These are phyloP conservation scores for Xestia ashworthii DNA, from an alignment of 2,888 invertebrate species.

Conservation along the genomic window DNA sequence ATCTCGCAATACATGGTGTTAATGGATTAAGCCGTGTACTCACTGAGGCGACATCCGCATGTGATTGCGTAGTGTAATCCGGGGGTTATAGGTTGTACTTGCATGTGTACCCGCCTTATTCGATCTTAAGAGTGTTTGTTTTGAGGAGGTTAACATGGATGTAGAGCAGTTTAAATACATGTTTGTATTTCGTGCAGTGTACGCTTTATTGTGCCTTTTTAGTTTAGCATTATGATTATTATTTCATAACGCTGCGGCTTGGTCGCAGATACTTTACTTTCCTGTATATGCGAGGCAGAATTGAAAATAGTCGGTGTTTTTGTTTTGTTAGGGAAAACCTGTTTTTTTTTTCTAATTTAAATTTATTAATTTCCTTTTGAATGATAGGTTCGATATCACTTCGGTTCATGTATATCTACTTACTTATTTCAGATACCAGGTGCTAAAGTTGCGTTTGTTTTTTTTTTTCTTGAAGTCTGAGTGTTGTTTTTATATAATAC, in stretches of 20 bases:
- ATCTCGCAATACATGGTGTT: slow-evolving; percentile 25
- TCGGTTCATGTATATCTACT: too few species aligned
- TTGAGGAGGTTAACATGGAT: not conserved
- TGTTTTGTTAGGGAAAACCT: not conserved
- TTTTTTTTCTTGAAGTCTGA: too few species aligned
- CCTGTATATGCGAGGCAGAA: accelerated
- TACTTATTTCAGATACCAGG: too few species aligned
- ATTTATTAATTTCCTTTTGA: too few species aligned
- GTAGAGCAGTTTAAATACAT: not conserved
- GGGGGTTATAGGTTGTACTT: not conserved
- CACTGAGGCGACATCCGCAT: slow-evolving; percentile 13
- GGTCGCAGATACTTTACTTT: not conserved
- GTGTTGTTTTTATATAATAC: too few species aligned
- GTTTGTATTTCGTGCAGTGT: not conserved
- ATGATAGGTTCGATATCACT: too few species aligned
- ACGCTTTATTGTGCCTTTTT: not conserved
- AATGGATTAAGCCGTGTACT: slow-evolving; percentile 41
- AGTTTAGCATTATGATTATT: not conserved
- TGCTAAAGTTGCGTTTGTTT: too few species aligned
- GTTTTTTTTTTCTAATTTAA: too few species aligned
- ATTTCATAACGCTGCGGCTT: not conserved
- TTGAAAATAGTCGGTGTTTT: not conserved
- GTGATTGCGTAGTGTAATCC: slow-evolving; percentile 40
- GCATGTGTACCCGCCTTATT: slow-evolving; percentile 25
- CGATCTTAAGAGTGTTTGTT: slow-evolving; percentile 13